phyloP scores from a whole-genome alignment of 2,888 invertebrate genomes.

The Sphinx pinastri region DNA sequence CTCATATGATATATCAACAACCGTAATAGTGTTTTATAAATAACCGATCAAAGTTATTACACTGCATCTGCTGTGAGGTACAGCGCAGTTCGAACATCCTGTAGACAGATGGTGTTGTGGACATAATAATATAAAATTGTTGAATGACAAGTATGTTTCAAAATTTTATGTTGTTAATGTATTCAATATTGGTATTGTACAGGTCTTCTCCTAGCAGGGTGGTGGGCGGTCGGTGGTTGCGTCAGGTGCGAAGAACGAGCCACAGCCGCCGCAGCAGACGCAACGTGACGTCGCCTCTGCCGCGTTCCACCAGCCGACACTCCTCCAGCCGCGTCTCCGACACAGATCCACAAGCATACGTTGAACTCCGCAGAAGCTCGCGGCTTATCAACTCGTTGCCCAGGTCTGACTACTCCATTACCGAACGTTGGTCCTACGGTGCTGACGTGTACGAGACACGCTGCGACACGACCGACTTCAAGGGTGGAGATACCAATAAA shows the following conservation, averaged over 20 bases:
- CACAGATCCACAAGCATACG: constrained; percentile 70
- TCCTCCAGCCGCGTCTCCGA: constrained; percentile 60
- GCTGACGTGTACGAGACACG: constrained; percentile 81
- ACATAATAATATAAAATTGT: no score
- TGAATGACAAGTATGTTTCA: no score
- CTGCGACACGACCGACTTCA: constrained; percentile 66
- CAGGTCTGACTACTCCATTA: constrained; percentile 81
- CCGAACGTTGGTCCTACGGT: constrained; percentile 84
- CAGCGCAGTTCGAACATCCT: no score
- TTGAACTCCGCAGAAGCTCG: constrained; percentile 74
- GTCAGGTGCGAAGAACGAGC: constrained; percentile 76
- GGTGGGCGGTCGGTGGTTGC: constrained; percentile 83
- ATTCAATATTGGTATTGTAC: constrained; percentile 39
- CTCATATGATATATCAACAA: no score
- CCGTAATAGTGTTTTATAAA: no score
- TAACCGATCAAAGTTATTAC: no score
- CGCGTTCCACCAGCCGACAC: constrained; percentile 67
- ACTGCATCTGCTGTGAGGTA: no score
- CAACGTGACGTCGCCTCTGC: constrained; percentile 71
- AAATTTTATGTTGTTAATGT: neutral
- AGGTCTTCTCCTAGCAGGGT: constrained; percentile 84
- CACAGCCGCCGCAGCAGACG: constrained; percentile 72
- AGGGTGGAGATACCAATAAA: constrained; percentile 67
- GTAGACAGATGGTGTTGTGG: no score
- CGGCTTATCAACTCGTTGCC: constrained; percentile 79